phyloP scores from a whole-genome alignment of 2,888 invertebrate genomes.

The Pheosia gnoma region DNA sequence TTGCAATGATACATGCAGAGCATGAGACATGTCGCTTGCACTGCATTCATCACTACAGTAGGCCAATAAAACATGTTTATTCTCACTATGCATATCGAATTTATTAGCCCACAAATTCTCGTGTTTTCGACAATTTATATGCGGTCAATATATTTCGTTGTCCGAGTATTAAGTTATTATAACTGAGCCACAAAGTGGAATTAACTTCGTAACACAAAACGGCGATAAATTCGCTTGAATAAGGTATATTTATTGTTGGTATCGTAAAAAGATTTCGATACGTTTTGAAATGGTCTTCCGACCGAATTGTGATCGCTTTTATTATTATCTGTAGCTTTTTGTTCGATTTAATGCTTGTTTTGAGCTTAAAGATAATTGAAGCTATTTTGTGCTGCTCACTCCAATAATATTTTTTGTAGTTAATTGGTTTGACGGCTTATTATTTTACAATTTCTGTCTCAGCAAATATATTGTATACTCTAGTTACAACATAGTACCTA shows the following conservation, averaged over 20 bases:
- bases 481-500: no score
- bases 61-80: neutral
- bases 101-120: slow-evolving; percentile 16
- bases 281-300: slow-evolving; percentile 11
- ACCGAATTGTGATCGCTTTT: slow-evolving; percentile 26
- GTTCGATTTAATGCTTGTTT: neutral
- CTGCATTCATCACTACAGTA: neutral
- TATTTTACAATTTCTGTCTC: no score
- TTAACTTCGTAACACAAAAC: slow-evolving; percentile 19
- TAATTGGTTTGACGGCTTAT: no score
- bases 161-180: slow-evolving; percentile 22
- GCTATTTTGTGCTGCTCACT: neutral
- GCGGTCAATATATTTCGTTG: slow-evolving; percentile 18
- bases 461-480: no score
- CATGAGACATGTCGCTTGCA: neutral
- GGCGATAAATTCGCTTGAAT: slow-evolving; percentile 22
- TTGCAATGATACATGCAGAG: slow-evolving; percentile 8
- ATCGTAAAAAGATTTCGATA: slow-evolving; percentile 19
- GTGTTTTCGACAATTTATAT: slow-evolving; percentile 15
- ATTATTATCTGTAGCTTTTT: neutral
- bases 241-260: slow-evolving; percentile 14
- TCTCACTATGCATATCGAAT: neutral
- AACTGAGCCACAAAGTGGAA: slow-evolving; percentile 16
- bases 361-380: neutral
- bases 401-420: neutral